These are phyloP conservation scores for Magallana ariakensis DNA, from an alignment of 1,140 invertebrate species.

Conservation along the genomic window DNA sequence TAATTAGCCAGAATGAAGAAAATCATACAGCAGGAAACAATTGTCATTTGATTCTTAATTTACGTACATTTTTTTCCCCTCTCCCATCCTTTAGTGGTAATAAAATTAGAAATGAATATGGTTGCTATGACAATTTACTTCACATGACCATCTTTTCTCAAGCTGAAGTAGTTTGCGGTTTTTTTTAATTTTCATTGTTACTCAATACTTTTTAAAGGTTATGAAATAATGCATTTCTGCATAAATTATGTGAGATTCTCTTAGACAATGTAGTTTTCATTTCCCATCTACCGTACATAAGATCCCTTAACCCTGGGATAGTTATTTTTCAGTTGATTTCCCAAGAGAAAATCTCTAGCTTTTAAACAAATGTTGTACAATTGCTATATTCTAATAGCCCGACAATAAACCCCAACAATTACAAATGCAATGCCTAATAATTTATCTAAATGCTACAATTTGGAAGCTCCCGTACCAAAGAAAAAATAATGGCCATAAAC, in stretches of 20 bases:
- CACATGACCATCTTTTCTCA: not conserved
- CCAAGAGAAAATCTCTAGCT: slow-evolving; percentile 27
- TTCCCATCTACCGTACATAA: not conserved
- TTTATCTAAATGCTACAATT: not conserved
- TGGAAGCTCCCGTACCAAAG: not conserved
- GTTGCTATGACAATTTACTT: slow-evolving; percentile 1
- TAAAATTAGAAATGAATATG: not conserved
- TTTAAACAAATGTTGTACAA: slow-evolving; percentile 35
- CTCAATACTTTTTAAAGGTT: not conserved
- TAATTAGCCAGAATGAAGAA: slow-evolving; percentile 32
- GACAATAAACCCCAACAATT: slow-evolving; percentile 28
- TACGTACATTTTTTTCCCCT: not conserved
- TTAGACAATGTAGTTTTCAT: not conserved
- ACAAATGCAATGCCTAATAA: slow-evolving; percentile 24
- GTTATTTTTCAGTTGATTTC: slow-evolving; percentile 15
- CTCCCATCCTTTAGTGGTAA: slow-evolving; percentile 27
- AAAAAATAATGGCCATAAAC: not conserved
- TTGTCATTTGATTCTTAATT: slow-evolving; percentile 14
- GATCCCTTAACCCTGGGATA: slow-evolving; percentile 10
- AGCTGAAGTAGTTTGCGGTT: too few relatives aligned
- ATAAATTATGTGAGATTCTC: not conserved
- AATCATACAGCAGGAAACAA: slow-evolving; percentile 17
- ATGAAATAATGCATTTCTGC: not conserved
- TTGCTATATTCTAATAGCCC: slow-evolving; percentile 13
- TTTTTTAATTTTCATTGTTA: not conserved